Conservation (phyloP, 2,113 vertebrate species). For the Malaclemys terrapin region DNA sequence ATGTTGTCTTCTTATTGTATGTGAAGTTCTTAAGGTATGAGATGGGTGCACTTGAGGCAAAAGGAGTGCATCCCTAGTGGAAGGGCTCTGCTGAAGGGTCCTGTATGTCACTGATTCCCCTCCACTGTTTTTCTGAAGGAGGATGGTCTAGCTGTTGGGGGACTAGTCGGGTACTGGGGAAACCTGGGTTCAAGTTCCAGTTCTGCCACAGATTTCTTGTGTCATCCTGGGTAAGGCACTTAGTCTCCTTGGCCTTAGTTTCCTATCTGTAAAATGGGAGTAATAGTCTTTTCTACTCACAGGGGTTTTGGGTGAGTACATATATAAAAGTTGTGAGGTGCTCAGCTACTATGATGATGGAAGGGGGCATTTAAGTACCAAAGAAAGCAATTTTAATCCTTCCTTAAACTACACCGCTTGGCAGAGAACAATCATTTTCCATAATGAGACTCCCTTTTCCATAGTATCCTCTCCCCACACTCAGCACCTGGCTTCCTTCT, state of each 20-base stretch:
- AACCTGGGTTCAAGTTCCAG: fast-evolving
- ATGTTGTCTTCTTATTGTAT: not conserved
- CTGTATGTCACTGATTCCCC: not conserved
- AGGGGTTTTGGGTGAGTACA: not conserved
- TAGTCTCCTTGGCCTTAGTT: not conserved
- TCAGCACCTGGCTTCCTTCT: not conserved
- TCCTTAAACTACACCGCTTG: not conserved
- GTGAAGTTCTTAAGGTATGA: not conserved
- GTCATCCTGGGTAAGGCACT: not conserved
- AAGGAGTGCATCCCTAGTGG: not conserved
- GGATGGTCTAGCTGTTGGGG: not conserved
- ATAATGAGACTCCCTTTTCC: not conserved
- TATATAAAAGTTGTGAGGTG: not conserved
- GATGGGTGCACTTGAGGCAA: not conserved
- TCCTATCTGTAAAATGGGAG: not conserved
- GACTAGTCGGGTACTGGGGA: fast-evolving
- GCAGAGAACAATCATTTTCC: not conserved
- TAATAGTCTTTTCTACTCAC: not conserved
- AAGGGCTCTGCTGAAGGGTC: not conserved
- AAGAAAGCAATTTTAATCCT: not conserved
- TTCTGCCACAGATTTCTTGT: not conserved
- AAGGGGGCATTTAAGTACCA: not conserved
- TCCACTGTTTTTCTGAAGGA: not conserved
- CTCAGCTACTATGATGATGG: not conserved
- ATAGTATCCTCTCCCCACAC: not conserved